phyloP scores from a whole-genome alignment of 2,113 vertebrate genomes.

The Gallinago jamesoni region DNA sequence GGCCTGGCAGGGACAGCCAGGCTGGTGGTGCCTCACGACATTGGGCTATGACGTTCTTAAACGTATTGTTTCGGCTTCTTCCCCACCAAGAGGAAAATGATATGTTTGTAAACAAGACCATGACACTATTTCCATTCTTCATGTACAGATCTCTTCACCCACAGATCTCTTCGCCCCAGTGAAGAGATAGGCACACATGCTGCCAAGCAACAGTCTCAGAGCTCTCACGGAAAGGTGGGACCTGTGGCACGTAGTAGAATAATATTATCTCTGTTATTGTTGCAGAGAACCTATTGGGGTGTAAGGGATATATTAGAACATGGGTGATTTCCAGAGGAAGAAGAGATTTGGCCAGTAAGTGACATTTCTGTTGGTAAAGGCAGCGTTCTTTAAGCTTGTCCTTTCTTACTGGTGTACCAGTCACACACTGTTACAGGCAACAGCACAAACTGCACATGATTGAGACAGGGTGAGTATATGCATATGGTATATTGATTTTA shows the following conservation, averaged over 20 bases:
- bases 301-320: neutral
- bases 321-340: neutral
- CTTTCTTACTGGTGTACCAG: neutral
- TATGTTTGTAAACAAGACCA: neutral
- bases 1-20: neutral
- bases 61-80: neutral
- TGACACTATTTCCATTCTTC: neutral
- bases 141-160: neutral
- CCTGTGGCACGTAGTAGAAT: neutral
- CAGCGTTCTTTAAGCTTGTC: neutral
- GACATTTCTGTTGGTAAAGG: neutral
- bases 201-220: neutral
- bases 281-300: neutral
- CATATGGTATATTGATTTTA: neutral
- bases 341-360: neutral
- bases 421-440: neutral
- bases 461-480: neutral
- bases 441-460: neutral
- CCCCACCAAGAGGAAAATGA: neutral
- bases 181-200: fast-evolving
- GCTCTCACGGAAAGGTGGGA: neutral
- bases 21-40: fast-evolving
- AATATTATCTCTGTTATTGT: neutral
- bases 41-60: neutral
- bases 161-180: neutral